A percentile compares a stretch with the other conserved stretches of the same genome.
Evolutionary conservation across 2,888 invertebrate species (phyloP).

Genomic region (Maniola hyperantus): DNA sequence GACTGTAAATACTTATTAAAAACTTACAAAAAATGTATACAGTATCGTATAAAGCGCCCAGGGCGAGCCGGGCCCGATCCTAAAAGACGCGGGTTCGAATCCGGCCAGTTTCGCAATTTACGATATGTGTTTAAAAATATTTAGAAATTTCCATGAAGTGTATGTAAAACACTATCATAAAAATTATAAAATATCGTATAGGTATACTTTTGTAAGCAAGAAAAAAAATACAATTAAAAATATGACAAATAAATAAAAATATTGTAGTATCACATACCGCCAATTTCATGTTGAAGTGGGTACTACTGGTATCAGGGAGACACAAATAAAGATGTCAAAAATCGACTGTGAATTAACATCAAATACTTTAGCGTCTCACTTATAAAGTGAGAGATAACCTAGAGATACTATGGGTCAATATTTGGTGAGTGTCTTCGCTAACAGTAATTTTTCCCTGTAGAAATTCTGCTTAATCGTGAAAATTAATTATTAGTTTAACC

Average conservation of each 20-base stretch:
- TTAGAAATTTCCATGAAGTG: no score
- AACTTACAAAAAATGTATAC: no score
- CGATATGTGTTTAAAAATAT: no score
- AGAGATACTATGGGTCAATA: conserved; percentile 48
- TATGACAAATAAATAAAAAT: background rate
- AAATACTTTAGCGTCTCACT: conserved; percentile 15
- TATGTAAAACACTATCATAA: no score
- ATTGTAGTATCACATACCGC: background rate
- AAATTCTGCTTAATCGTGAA: conserved; percentile 7
- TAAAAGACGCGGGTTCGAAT: no score
- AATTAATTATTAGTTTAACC: conserved; percentile 11
- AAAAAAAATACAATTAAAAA: no score
- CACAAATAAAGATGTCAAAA: conserved; percentile 12
- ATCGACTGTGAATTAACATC: conserved; percentile 11
- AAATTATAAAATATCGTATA: no score
- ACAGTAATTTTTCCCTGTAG: conserved; percentile 7
- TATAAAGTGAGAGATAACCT: conserved; percentile 38
- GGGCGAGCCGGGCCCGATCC: no score
- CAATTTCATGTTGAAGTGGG: conserved; percentile 14
- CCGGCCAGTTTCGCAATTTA: no score
- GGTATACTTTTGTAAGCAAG: no score
- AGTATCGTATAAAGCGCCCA: no score
- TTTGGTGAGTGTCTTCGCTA: conserved; percentile 38
- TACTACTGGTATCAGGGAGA: background rate
- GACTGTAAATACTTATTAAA: no score